Evolutionary conservation across 2,797 vertebrate genomes (phyloP), one percentile per base, ranked within the genome.

Genomic region (Hippocampus kuda): DNA sequence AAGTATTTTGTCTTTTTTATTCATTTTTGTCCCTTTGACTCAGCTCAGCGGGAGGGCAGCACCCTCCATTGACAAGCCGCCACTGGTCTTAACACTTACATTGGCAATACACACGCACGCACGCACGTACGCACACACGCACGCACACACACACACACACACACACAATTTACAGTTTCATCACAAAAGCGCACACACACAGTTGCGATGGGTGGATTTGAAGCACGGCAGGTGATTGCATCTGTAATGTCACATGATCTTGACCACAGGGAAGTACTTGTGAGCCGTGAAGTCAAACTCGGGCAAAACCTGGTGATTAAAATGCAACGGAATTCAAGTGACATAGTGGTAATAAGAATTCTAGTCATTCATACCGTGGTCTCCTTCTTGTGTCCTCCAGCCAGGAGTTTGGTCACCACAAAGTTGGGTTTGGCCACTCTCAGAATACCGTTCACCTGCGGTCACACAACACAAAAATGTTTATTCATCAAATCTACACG

Each of bases 341-440:
- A 44, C 24, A 24, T 2, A 26, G 30, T 5, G n/a, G 34, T 2
- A 63, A 63, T 27, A 26, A 51, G 18, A 51, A 60, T 44, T 6
- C 2, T 12, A 44, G 12, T 24, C 4, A 48, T 48, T 8, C 42
- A 65, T 92, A 98, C 97, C 93, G 95, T 98, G 3, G 94, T 96
- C 62, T 99, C 96, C 75, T 97, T 99, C 80, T 98, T 99, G 88
- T 99, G 96, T 60, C 97, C 97, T 88, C 97, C 97, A 75, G 97
- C 97, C 79, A 99, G 85, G 24, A 99, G 89, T 83, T 99, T 99
- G 93, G 93, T 98, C 65, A 99, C 97, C 65, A 99, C 95, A 73
- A 99, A 97, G 84, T 99, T 99, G 62, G 97, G 96, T 83, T 98
- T 99, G 84, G 96, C 95, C 83, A 98, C 96, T 85, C 96, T 99